Base-by-base conservation (phyloP, 2,888 invertebrate genomes). In the Amiota communis region DNA sequence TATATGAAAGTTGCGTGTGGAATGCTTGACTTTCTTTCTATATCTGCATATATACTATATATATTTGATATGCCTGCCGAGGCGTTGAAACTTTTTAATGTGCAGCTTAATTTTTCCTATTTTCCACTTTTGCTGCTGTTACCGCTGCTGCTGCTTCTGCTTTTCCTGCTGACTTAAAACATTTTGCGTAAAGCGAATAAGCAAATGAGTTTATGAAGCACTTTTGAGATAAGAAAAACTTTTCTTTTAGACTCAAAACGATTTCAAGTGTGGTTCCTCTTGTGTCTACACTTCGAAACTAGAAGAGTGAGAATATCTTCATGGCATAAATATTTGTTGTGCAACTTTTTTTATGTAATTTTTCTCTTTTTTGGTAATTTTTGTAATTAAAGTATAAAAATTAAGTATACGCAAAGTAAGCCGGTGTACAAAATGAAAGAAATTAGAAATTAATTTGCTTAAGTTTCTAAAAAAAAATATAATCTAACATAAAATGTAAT, bases 391-490 rank as follows among this genome's bases (percentile, higher is more conserved):
- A 36, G 36, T 36, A 36, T 36, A 36, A 78, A 82, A 79, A 83
- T 84, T 79, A 83, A 83, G 84, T 83, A 84, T 83, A 76, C 71
- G 78, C 81, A 77, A 77, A 72, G 79, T 77, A 10, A 12, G 3
- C n/a, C n/a, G 23, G 23, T 23, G 23, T 23, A 23, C 23, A 23
- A 23, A 23, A 23, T 23, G 23, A 15, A 49, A 49, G 15, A 48
- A 46, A 65, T 49, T 15, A 65, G 2, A 49, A 48, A 48, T 48
- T 20, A 65, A 65, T 49, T 47, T 59, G 17, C 6, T 36, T 2
- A 36, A 36, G 36, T 36, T 6, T 36, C 36, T 36, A 36, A 2
- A 36, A 36, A 36, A 2, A 36, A 36, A 36, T 36, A 36, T 36
- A 36, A 36, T 2, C 8, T 6, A 36, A 36, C 6, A 36, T 36